Evolutionary conservation across 1,140 invertebrate species (phyloP).

Genomic region (Zaprionus ghesquierei): DNA sequence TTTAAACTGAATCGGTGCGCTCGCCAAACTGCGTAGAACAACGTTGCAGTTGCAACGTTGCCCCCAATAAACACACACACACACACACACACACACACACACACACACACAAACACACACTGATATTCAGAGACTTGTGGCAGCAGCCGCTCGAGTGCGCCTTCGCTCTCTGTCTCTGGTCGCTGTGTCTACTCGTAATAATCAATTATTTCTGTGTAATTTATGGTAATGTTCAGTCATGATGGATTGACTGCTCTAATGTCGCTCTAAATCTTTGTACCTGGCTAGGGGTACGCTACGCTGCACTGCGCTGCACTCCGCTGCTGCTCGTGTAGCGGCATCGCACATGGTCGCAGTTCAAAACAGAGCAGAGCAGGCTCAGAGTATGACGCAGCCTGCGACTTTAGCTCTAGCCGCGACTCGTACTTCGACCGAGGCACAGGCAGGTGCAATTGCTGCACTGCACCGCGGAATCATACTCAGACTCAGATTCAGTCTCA

Average conservation of each 20-base stretch:
- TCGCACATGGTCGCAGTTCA: constrained; percentile 51
- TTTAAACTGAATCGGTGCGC: constrained; percentile 82
- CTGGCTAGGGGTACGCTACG: constrained; percentile 56
- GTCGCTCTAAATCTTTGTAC: constrained; percentile 82
- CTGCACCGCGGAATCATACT: constrained; percentile 10
- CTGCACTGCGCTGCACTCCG: constrained; percentile 17
- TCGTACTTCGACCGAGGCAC: constrained; percentile 38
- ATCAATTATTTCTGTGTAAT: constrained; percentile 83
- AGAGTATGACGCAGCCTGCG: constrained; percentile 2
- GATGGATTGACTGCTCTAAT: constrained; percentile 83
- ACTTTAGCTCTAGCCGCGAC: not conserved
- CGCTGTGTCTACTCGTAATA: constrained; percentile 78
- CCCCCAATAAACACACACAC: constrained; percentile 41
- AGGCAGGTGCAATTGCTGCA: constrained; percentile 71
- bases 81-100: constrained; percentile 7
- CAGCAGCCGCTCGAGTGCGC: constrained; percentile 47
- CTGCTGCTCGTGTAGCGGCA: constrained; percentile 41
- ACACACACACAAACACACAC: constrained; percentile 18
- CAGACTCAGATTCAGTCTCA: not conserved
- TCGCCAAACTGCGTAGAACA: constrained; percentile 66
- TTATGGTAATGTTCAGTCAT: constrained; percentile 83
- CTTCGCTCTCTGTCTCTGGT: constrained; percentile 51
- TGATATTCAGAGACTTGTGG: constrained; percentile 34
- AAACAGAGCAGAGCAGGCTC: constrained; percentile 58
- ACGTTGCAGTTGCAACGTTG: constrained; percentile 26